A percentile compares a stretch with the other conserved stretches of the same genome.
phyloP scores from a whole-genome alignment of 2,888 invertebrate species.

The Parapristionchus giblindavisi region DNA sequence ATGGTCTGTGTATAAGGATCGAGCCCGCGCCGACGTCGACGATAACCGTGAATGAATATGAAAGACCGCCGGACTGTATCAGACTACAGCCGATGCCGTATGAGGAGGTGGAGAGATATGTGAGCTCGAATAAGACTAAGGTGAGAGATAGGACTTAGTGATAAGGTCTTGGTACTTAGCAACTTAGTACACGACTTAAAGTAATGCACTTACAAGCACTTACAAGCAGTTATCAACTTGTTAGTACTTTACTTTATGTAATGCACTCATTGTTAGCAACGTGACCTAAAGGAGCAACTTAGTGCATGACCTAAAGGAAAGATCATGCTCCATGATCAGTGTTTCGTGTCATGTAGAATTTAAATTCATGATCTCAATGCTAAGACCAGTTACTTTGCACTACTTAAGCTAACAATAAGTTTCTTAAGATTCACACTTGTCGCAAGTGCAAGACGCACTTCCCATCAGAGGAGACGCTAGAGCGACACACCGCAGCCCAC shows the following conservation, averaged over 20 bases:
- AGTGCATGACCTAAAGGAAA: no score
- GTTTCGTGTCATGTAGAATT: no score
- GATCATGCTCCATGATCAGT: no score
- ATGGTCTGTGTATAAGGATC: conserved; percentile 32
- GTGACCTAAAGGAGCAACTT: no score
- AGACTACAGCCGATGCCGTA: conserved; percentile 47
- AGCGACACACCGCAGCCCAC: conserved; percentile 67
- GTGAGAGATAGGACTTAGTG: conserved; percentile 34
- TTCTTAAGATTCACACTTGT: conserved; percentile 65
- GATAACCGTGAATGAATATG: not conserved
- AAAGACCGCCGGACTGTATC: conserved; percentile 47
- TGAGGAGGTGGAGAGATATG: conserved; percentile 52
- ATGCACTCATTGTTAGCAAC: no score
- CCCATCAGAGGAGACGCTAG: conserved; percentile 63
- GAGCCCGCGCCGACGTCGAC: conserved; percentile 13
- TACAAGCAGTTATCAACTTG: no score
- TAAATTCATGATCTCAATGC: no score
- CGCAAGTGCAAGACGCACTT: conserved; percentile 64
- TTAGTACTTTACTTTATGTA: no score
- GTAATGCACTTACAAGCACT: no score
- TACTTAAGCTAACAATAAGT: no score
- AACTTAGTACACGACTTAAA: no score
- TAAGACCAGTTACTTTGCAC: no score
- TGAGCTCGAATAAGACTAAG: conserved; percentile 54
- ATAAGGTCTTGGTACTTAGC: not conserved